Percentiles rank a stretch among this genome's conserved stretches.
Evolutionary conservation across 35 echinoderm and acorn worm genomes (phyloP).

Genomic region (Heliocidaris erythrogramma): DNA sequence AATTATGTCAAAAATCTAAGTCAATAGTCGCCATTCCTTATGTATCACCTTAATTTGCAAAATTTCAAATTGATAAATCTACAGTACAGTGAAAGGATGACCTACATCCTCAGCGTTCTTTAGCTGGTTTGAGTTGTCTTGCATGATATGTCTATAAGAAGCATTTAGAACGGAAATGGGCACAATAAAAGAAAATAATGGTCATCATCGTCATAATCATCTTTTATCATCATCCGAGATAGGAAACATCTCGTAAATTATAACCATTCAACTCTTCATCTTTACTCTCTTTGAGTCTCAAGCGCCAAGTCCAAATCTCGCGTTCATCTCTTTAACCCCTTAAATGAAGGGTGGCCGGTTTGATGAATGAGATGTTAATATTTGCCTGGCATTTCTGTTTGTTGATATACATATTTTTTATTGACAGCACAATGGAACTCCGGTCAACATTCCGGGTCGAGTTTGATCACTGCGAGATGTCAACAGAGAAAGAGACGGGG

Average conservation of each 20-base stretch:
- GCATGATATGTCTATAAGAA: background rate
- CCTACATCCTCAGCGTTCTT: no score
- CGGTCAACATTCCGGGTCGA: background rate
- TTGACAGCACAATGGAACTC: background rate
- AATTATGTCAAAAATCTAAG: no score
- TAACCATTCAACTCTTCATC: background rate
- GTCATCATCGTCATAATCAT: background rate
- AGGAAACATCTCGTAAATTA: background rate
- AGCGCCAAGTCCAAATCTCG: background rate
- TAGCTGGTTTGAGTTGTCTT: no score
- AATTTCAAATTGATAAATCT: no score
- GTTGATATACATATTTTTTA: background rate
- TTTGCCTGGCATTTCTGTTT: conserved; percentile 3
- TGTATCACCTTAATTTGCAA: no score
- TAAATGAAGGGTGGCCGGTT: background rate
- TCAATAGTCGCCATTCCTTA: no score
- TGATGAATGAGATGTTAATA: background rate
- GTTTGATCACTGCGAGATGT: background rate
- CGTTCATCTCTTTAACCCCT: background rate
- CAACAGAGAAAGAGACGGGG: background rate
- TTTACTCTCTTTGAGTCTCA: background rate
- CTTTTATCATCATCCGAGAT: background rate
- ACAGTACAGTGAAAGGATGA: no score
- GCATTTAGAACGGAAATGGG: background rate
- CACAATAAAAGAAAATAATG: background rate